Conservation (phyloP, 2,888 invertebrate genomes). For the Campaea margaritaria region DNA sequence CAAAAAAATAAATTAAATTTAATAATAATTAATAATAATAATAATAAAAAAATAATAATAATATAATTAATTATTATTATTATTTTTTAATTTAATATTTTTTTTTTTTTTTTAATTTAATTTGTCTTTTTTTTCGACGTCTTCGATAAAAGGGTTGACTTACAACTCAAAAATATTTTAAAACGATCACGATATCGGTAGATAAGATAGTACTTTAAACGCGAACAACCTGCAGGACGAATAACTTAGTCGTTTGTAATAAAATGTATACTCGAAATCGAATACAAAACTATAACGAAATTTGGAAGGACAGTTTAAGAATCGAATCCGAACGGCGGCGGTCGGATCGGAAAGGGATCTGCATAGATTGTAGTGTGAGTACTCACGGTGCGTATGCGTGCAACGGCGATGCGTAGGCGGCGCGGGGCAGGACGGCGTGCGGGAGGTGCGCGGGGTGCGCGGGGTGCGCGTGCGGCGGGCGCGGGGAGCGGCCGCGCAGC, state of each 20-base stretch:
- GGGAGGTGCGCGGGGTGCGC: slow-evolving; percentile 79
- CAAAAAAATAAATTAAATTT: no score
- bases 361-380: slow-evolving; percentile 58
- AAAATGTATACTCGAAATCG: no score
- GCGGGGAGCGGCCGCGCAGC: slow-evolving; percentile 90
- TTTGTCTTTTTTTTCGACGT: no score
- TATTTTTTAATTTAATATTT: slow-evolving; percentile 6
- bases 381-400: slow-evolving; percentile 97
- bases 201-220: background rate
- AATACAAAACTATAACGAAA: no score
- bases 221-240: background rate
- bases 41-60: no score
- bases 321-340: no score
- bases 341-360: slow-evolving; percentile 16
- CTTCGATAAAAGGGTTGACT: no score
- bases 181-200: no score
- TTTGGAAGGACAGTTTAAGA: no score
- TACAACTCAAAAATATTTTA: background rate
- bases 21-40: no score
- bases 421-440: slow-evolving; percentile 91
- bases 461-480: slow-evolving; percentile 86
- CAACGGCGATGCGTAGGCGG: slow-evolving; percentile 90
- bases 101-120: background rate
- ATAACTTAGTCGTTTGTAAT: background rate
- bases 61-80: no score